Evolutionary conservation across 2,888 invertebrate genomes (phyloP), one percentile per base, ranked within the genome.

Genomic region (Lithophane leautieri): DNA sequence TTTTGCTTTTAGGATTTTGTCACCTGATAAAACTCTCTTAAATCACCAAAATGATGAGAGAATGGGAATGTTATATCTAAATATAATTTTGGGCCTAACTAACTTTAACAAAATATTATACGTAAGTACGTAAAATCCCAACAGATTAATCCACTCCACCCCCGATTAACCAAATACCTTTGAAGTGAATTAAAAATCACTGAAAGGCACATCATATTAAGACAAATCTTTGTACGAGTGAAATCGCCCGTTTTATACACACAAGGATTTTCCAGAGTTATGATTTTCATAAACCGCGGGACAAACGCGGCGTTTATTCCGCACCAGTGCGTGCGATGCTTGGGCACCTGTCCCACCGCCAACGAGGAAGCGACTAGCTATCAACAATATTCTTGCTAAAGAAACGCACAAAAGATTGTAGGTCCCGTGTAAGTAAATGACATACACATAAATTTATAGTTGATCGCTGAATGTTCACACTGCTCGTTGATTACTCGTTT

Each of bases 221-320:
- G 61, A 75, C 34, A 74, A 82, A 82, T 78, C 80, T 78, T 86
- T 80, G 68, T 81, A 63, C 52, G 52, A 68, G 63, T 78, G 79
- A 78, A 86, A 82, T 88, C 82, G 78, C 60, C 75, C 75, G 22
- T 80, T 81, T 78, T 73, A 84, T 79, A 70, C 56, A 69, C 58
- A 76, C 62, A 66, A 22, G 76, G 71, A 87, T 86, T 87, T 85
- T 87, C 86, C 88, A 65, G 82, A 14, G 75, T 82, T 83, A 69
- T 83, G 86, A 81, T 67, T 87, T 83, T 86, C 61, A 61, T 76
- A 73, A 76, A 78, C 74, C 77, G 68, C 65, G 62, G 69, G 42
- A 81, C 69, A 79, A 80, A 81, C 82, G 80, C 72, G 60, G 82
- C 81, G 84, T 85, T 86, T 86, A 74, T 81, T 76, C 72, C 80